Base-by-base conservation (phyloP, 2,797 vertebrate species). In the Malurus leucopterus region DNA sequence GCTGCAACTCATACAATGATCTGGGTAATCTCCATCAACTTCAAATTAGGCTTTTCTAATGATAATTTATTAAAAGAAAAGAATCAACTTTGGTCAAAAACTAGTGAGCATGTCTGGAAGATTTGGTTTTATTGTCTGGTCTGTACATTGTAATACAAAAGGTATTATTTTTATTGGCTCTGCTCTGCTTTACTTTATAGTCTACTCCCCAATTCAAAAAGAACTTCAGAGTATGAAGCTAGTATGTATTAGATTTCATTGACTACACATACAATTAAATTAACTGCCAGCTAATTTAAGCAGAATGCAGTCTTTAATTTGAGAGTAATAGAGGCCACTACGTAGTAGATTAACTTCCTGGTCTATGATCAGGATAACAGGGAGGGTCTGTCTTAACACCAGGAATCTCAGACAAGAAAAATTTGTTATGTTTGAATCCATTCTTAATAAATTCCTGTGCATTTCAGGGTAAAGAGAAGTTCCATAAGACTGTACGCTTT, bases 401-500 rank as follows among this genome's bases (percentile, higher is more conserved):
- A n/a, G 38, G 9, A 41, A 71, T 91, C 61, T 84, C 51, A 64
- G 51, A 36, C 13, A 62, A 87, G 78, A 88, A 59, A 4, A 49
- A 30, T 34, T 50, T 9, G 15, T 20, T 51, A 11, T 79, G 15
- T 54, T 89, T 36, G 26, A 83, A 57, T 61, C 13, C 26, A 47
- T 85, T 92, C 26, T 74, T 91, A 77, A 65, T 43, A 55, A 38
- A 38, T 40, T 67, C 18, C 61, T 90, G 83, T 93, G 13, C 81
- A 36, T 95, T 95, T 62, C 86, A 99, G 98, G 96, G 93, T 26
- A 93, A 95, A 86, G 97, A 96, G 8, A 76, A 78, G 50, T 97
- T 99, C 88, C 90, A 93, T 49, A 98, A 96, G 91, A 92, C 97
- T 23, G 87, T 98, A 51, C 93, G 76, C 26, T 95, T 93, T 36